Base-by-base conservation (phyloP, 2,888 invertebrate species). In the Gastrophysa polygoni region DNA sequence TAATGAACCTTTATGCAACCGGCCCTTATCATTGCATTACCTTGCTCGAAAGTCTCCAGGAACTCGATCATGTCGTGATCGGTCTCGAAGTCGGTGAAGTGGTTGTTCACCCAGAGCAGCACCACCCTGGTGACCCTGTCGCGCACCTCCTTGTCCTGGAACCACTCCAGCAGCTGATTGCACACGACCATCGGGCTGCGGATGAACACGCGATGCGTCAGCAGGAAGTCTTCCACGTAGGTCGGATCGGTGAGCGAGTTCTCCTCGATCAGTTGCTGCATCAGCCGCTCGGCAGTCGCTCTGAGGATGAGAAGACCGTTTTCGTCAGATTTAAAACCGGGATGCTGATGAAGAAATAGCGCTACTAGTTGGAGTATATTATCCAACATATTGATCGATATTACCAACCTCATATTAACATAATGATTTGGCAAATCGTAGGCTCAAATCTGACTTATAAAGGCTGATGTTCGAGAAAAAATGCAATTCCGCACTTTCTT, bases 211-310 rank as follows among this genome's bases (percentile, higher is more conserved):
- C 99, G 87, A 82, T 98, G 97, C 7, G 98, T 98, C 56, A 99
- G 85, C 52, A 99, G 86, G 80, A 99, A 99, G 83, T 99, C 99
- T 83, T 99, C 98, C 47, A 98, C 95, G 83, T 97, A 99, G n/a
- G 96, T 97, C 8, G 97, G 96, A 83, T 99, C 98, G 28, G 92
- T 91, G 73, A 91, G 85, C 34, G 95, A 92, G 82, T 96, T 95
- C 78, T 98, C 98, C 82, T 98, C 97, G 56, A 98, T 91, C 57
- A 99, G 84, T 80, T 98, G 97, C 72, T 91, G 86, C 89, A 98
- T 92, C 65, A 99, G 83, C 59, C 93, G 88, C 71, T 95, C 94
- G 0, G 95, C 88, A 18, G 95, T 93, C 16, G 95, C 98, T n/a
- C n/a, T n/a, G n/a, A n/a, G n/a, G n/a, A n/a, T n/a, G n/a, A n/a